Evolutionary conservation across 2,888 invertebrate genomes (phyloP).

Genomic region (Drosophila meridionalis): DNA sequence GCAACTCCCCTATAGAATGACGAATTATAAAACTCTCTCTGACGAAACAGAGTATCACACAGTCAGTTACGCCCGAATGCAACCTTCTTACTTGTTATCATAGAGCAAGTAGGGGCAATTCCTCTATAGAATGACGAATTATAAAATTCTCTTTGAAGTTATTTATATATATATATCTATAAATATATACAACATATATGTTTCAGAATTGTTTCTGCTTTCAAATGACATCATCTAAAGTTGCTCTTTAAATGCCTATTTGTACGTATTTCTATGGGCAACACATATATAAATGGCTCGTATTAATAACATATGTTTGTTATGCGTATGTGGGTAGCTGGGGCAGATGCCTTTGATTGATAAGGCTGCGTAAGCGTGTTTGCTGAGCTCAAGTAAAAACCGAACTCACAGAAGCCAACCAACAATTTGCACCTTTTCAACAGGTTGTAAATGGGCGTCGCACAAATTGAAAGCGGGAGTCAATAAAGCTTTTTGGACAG

Average conservation of each 20-base stretch:
- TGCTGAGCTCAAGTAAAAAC: conserved; percentile 49
- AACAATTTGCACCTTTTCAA: conserved; percentile 78
- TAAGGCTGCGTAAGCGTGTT: conserved; percentile 79
- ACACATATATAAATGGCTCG: conserved; percentile 56
- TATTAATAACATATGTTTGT: conserved; percentile 69
- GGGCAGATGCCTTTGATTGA: conserved; percentile 74
- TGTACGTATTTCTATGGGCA: conserved; percentile 5
- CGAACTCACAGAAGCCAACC: conserved; percentile 40
- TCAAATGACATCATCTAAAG: neutral
- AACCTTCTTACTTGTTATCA: neutral
- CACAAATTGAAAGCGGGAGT: conserved; percentile 76
- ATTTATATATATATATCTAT: neutral
- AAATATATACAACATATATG: neutral
- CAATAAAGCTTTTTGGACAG: conserved; percentile 71
- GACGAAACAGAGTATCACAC: too few species aligned
- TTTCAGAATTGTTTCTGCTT: neutral
- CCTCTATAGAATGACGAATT: neutral
- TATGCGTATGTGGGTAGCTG: conserved; percentile 29
- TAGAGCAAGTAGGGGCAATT: neutral
- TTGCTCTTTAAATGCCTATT: conserved; percentile 1
- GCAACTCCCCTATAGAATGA: too few species aligned
- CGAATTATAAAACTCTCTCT: too few species aligned
- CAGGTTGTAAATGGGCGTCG: conserved; percentile 62
- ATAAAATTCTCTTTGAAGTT: neutral
- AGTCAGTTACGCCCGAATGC: too few species aligned